Base-by-base conservation (phyloP, 2,113 vertebrate genomes). In the Tenebrosternarchus preto region DNA sequence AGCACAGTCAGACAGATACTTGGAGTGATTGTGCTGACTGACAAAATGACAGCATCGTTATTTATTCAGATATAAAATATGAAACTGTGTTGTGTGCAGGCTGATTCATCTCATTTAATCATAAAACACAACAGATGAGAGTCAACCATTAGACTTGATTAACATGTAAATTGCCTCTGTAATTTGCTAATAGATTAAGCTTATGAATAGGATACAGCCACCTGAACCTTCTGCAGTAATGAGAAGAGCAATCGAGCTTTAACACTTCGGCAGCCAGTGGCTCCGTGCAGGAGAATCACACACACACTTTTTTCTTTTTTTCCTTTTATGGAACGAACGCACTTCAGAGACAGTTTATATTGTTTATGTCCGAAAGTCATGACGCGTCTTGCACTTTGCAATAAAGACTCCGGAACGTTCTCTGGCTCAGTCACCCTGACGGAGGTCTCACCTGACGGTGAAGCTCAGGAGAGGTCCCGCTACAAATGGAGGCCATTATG, bases 401-500 rank as follows among this genome's bases (percentile, higher is more conserved):
- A 64, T 27, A 24, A 22, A 5, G 25, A 24, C 33, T 22, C 24
- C 24, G 25, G 27, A 31, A 33, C 43, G 16, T 27, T 60, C 17
- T 29, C 73, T 16, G 73, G 39, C 73, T 84, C 74, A n/a, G n/a
- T 46, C 80, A 72, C 82, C 67, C 71, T 19, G 64, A 84, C 77
- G 73, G 82, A 75, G 69, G 46, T 46, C 75, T 78, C 56, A 77
- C 68, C 56, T 71, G 19, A 57, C 84, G n/a, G 50, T 73, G 31
- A 84, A 80, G 61, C 56, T 33, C 31, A 80, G 24, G 16, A 74
- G 75, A 78, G 9, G 36, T 66, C n/a, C 74, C 79, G 63, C n/a
- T n/a, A 86, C 78, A 87, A 84, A 86, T 77, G 77, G 63, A 90
- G 79, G 82, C 73, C 85, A 89, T 90, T 89, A 88, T 75, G 80